Evolutionary conservation across 2,113 vertebrate genomes (phyloP), one percentile per base, ranked within the genome.

Genomic region (Lepus timidus): DNA sequence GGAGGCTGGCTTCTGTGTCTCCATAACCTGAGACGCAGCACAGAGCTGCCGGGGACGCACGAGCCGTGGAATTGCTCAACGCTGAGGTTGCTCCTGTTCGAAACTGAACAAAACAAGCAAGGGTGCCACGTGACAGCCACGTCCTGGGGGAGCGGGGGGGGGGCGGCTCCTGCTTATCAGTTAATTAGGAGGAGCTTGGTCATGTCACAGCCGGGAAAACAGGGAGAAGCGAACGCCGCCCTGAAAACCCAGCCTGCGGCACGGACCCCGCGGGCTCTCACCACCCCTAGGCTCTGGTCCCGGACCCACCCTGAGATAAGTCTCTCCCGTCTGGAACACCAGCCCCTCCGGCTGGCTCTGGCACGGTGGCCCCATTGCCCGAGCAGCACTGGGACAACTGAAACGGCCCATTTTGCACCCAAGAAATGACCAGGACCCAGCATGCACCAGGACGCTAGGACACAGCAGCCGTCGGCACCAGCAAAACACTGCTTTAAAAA

Each of bases 81-180:
- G 1, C 2, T 17, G 3, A 55, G 13, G 9, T 7, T 1, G 11
- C 0, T 61, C 27, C 22, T n/a, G 0, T 73, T 4, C 3, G 20
- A 52, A 9, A 16, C 0, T 44, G 0, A 5, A 12, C 9, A 1
- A 39, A 23, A 31, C 16, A 12, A 16, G 29, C 31, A 23, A 3
- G 20, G 13, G 2, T 2, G 1, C 0, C 3, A 23, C 11, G 8
- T 1, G 4, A 10, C 0, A 27, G 11, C 13, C 0, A 4, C 4
- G 3, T 22, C 1, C 6, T 33, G 39, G 6, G 64, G 0, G 2
- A 29, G n/a, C 9, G 0, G 22, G 9, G 9, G 2, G 62, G 4
- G 29, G 58, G 6, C 14, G 1, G 16, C 39, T 3, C 44, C 9
- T 10, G 39, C 51, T 3, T 9, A 27, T 4, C 9, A 13, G 14